These are phyloP conservation scores for Caiman crocodilus DNA, from an alignment of 2,797 vertebrate genomes.

Conservation along the genomic window DNA sequence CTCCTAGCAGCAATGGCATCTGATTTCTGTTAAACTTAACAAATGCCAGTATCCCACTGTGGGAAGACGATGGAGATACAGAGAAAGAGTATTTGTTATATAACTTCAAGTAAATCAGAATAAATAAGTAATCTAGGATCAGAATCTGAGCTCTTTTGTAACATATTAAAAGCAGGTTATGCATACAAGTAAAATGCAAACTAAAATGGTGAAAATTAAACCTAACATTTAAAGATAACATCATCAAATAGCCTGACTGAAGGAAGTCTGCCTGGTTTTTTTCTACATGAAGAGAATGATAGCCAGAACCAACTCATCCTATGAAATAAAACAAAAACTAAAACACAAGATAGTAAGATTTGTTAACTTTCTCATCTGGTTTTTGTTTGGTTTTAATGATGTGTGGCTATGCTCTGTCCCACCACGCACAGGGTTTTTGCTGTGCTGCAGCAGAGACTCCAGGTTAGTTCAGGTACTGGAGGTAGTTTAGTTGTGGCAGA, in stretches of 20 bases:
- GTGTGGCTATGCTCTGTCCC: background rate
- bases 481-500: background rate
- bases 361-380: background rate
- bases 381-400: slow-evolving; percentile 17
- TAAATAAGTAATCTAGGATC: slow-evolving; percentile 4
- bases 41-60: background rate
- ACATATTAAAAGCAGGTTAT: slow-evolving; percentile 12
- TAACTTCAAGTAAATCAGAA: background rate
- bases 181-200: background rate
- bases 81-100: background rate
- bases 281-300: background rate
- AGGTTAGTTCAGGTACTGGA: background rate
- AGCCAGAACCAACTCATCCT: background rate
- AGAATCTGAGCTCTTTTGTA: background rate
- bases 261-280: slow-evolving; percentile 18
- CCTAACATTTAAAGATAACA: background rate
- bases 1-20: background rate
- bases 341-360: background rate
- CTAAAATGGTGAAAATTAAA: background rate
- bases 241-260: slow-evolving; percentile 35
- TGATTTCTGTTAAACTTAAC: slow-evolving; percentile 29
- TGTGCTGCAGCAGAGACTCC: background rate
- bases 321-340: background rate
- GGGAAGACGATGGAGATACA: background rate
- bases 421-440: background rate